Conservation (phyloP, 2,797 vertebrate genomes). For the Sebastiscus tertius region DNA sequence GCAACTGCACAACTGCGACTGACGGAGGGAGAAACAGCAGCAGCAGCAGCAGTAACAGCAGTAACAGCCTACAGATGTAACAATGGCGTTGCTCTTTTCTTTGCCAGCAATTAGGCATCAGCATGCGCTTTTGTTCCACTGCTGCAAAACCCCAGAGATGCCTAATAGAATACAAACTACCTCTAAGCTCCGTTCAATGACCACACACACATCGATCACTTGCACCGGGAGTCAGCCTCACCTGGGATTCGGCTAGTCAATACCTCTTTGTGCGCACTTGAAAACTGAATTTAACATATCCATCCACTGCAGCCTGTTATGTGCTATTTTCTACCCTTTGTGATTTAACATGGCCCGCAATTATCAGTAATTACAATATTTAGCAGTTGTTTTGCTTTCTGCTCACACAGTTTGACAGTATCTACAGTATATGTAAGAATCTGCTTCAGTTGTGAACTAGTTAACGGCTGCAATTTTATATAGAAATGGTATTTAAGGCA, state of each 20-base stretch:
- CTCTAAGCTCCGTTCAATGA: constrained; percentile 66
- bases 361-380: neutral
- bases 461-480: neutral
- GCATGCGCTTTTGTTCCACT: constrained; percentile 51
- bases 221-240: constrained; percentile 53
- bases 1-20: neutral
- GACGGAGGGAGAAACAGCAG: neutral
- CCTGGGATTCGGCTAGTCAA: constrained; percentile 63
- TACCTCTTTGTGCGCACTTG: constrained; percentile 60
- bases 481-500: neutral
- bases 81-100: constrained; percentile 18
- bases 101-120: constrained; percentile 59
- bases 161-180: constrained; percentile 79
- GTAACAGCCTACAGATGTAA: constrained; percentile 7
- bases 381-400: neutral
- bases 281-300: constrained; percentile 70
- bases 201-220: constrained; percentile 73
- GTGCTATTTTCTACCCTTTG: neutral
- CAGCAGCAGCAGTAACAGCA: neutral
- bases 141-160: constrained; percentile 58
- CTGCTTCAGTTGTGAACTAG: neutral
- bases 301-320: constrained; percentile 6
- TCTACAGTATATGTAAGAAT: neutral
- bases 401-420: neutral
- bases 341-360: neutral